Conservation (phyloP, 64 coral and sea anemone genomes). For the Orbicella faveolata region DNA sequence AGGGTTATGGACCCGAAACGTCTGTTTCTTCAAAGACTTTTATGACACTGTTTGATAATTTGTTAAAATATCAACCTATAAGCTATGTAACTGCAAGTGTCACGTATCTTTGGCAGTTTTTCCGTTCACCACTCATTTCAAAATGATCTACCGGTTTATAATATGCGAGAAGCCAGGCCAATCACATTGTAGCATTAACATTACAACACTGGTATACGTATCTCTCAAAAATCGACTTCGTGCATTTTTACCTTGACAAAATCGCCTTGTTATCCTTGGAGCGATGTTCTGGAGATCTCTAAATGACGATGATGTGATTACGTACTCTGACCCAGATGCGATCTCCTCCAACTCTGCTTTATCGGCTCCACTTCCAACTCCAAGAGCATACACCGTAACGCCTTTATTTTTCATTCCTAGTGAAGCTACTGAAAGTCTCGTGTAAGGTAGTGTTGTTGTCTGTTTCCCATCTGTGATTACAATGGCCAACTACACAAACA, state of each 20-base stretch:
- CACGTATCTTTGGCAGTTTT: too few species aligned
- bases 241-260: not conserved
- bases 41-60: too few species aligned
- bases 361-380: constrained; percentile 33
- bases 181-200: too few species aligned
- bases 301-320: constrained; percentile 14
- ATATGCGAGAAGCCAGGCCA: too few species aligned
- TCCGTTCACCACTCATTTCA: too few species aligned
- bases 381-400: constrained; percentile 58
- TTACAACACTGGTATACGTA: too few species aligned
- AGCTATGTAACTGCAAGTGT: too few species aligned
- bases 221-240: too few species aligned
- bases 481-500: constrained; percentile 45
- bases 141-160: too few species aligned
- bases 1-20: too few species aligned
- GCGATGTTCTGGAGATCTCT: not conserved
- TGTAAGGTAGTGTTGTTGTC: constrained; percentile 27
- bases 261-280: not conserved
- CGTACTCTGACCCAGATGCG: constrained; percentile 47
- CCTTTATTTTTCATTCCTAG: constrained; percentile 57
- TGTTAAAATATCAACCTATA: too few species aligned
- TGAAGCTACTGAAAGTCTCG: constrained; percentile 36
- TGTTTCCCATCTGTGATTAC: constrained; percentile 77
- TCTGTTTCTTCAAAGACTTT: too few species aligned
- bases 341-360: constrained; percentile 54